phyloP scores from a whole-genome alignment of 2,113 vertebrate species.

The Cyanoderma ruficeps region DNA sequence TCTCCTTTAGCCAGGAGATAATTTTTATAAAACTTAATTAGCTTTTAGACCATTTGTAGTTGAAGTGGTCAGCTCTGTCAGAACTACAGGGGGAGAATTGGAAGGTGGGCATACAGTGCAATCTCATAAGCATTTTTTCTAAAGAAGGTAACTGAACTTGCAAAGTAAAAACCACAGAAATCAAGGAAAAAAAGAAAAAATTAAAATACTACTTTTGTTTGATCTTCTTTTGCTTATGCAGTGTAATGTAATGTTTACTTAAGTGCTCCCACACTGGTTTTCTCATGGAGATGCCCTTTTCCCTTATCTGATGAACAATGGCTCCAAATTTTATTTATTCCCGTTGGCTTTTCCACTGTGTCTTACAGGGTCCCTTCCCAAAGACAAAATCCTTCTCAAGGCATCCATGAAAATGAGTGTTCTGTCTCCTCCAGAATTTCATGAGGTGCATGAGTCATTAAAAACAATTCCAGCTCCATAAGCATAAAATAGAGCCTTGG shows the following conservation, averaged over 20 bases:
- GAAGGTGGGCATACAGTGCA: not conserved
- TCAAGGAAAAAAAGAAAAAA: not conserved
- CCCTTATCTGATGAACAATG: not conserved
- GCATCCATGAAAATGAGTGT: rapidly evolving
- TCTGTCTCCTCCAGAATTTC: not conserved
- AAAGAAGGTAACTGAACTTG: not conserved
- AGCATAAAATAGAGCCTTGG: not conserved
- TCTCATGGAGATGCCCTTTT: not conserved
- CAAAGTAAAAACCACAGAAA: not conserved
- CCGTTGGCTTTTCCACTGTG: rapidly evolving
- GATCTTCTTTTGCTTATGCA: not conserved
- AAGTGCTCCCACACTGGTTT: not conserved
- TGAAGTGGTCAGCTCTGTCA: not conserved
- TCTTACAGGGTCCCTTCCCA: not conserved
- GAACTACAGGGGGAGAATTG: not conserved
- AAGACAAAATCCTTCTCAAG: not conserved
- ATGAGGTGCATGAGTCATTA: not conserved
- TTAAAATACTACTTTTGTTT: not conserved
- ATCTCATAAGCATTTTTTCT: not conserved
- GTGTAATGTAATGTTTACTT: not conserved
- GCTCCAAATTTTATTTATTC: not conserved
- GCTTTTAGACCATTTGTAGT: not conserved
- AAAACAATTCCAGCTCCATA: not conserved
- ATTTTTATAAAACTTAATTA: not conserved
- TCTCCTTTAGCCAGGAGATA: not conserved